Base-by-base conservation (phyloP, 1,140 invertebrate species). In the Triops longicaudatus region DNA sequence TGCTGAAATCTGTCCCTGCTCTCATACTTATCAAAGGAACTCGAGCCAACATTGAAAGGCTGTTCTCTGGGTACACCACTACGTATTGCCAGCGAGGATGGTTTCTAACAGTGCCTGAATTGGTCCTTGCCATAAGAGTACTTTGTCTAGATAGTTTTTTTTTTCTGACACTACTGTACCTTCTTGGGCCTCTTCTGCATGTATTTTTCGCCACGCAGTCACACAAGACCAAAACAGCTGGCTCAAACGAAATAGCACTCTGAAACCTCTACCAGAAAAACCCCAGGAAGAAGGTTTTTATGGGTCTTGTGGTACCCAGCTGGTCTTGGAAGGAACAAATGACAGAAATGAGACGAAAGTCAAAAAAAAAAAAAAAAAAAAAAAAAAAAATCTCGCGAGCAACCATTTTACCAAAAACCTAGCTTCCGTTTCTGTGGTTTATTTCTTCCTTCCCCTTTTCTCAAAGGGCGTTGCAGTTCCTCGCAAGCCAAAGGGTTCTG, bases 381-480 rank as follows among this genome's bases (percentile, higher is more conserved):
- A n/a, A n/a, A n/a, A n/a, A n/a, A n/a, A 63, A 63, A 63, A 63
- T 63, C 14, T 5, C 9, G 9, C 14, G 10, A 63, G 50, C 50
- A 37, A 14, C 17, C 50, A n/a, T n/a, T 63, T 63, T 63, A 63
- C 14, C 50, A 22, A 22, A 63, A 63, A 37, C 31, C 31, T 37
- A 37, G 50, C 50, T 63, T 63, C 50, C 50, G 50, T 63, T 63
- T 63, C 50, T 63, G 50, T 63, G 50, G 50, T 63, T 63, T 63
- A 63, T 17, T 63, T 63, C 50, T 63, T 63, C 50, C 50, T 63
- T 63, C 50, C 50, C 14, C 50, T n/a, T n/a, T 22, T 22, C 50
- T 22, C 31, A 37, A 37, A 7, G 31, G 31, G 31, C n/a, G n/a
- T n/a, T 37, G 2, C 31, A 37, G 31, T 37, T 37, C 31, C 31